Conservation (phyloP, 2,797 vertebrate species). For the Eulemur mongoz region DNA sequence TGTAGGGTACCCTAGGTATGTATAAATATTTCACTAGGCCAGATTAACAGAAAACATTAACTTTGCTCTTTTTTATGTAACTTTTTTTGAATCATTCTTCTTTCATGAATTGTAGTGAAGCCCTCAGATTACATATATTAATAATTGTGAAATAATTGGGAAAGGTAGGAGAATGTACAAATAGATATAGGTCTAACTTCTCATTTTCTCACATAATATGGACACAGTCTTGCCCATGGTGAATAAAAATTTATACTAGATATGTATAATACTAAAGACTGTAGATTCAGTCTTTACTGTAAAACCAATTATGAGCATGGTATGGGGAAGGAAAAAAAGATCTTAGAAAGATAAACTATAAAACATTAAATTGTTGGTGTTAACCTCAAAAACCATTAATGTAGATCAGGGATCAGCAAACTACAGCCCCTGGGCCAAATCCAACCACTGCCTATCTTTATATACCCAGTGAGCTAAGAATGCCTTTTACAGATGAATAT, state of each 20-base stretch:
- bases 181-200: not conserved
- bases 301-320: not conserved
- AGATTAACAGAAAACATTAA: not conserved
- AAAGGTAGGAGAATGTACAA: not conserved
- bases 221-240: not conserved
- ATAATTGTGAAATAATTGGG: conserved; percentile 9
- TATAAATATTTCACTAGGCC: not conserved
- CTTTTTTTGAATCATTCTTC: not conserved
- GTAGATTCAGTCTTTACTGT: not conserved
- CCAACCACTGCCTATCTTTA: not conserved
- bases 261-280: not conserved
- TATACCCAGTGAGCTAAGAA: not conserved
- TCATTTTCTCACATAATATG: not conserved
- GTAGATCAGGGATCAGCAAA: not conserved
- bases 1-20: not conserved
- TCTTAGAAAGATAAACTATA: not conserved
- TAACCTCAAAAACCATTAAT: not conserved
- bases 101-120: conserved; percentile 3
- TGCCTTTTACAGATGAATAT: not conserved
- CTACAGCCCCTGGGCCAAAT: not conserved
- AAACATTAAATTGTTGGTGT: conserved; percentile 10
- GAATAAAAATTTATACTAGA: not conserved
- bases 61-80: not conserved
- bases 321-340: not conserved
- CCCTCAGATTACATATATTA: not conserved